phyloP scores from a whole-genome alignment of 2,113 vertebrate genomes.

The Piliocolobus tephrosceles region DNA sequence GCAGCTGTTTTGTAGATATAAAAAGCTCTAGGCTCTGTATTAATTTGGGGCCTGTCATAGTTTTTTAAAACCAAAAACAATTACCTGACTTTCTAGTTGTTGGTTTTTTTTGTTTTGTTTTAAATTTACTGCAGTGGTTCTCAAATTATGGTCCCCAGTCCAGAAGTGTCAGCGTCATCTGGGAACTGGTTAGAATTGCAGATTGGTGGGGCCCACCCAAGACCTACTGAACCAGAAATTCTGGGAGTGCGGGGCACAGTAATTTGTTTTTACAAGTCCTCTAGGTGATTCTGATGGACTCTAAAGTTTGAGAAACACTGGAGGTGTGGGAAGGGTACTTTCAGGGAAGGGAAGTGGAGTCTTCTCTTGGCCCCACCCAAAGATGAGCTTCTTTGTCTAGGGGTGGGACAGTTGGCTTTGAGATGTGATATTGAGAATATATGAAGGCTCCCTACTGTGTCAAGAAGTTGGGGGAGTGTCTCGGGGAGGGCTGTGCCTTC shows the following conservation, averaged over 20 bases:
- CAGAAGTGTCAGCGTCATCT: not conserved
- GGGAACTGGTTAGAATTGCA: not conserved
- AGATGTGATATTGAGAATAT: not conserved
- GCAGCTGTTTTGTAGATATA: constrained; percentile 78
- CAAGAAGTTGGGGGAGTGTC: not conserved
- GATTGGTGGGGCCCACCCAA: not conserved
- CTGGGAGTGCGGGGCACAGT: not conserved
- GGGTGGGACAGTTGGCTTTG: not conserved
- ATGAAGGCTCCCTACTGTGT: not conserved
- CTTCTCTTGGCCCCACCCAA: not conserved
- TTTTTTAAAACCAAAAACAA: constrained; percentile 5
- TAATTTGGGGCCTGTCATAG: constrained; percentile 64
- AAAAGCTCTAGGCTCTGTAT: constrained; percentile 73
- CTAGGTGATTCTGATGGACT: not conserved
- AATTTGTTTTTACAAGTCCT: not conserved
- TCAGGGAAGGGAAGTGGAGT: not conserved
- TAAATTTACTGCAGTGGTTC: constrained; percentile 67
- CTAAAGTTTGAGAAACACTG: not conserved
- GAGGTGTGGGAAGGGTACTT: not conserved
- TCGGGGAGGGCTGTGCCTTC: not conserved
- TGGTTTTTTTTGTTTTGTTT: not conserved
- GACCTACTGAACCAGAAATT: not conserved
- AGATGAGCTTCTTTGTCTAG: not conserved
- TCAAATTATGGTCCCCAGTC: constrained; percentile 41
- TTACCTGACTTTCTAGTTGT: constrained; percentile 56